Conservation (phyloP, 1,140 invertebrate genomes). For the Diorhabda elongata region DNA sequence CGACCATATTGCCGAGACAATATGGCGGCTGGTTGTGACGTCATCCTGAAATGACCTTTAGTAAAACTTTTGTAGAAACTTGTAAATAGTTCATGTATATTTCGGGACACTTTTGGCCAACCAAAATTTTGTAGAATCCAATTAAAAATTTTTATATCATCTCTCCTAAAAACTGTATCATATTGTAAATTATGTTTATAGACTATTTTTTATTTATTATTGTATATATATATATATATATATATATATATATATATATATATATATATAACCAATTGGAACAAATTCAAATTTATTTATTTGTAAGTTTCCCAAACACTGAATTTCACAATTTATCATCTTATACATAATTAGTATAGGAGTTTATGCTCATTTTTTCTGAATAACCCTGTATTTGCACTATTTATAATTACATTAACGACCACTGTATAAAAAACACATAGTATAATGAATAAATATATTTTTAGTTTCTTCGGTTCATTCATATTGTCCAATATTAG, state of each 20-base stretch:
- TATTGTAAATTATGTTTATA: slow-evolving; percentile 1
- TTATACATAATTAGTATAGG: background rate
- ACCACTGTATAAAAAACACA: too few species aligned
- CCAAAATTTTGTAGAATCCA: background rate
- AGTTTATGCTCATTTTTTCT: background rate
- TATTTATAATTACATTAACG: background rate
- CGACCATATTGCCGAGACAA: background rate
- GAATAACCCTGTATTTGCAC: background rate
- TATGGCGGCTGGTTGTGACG: background rate
- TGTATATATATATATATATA: background rate
- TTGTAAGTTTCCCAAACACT: background rate
- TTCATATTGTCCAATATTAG: too few species aligned
- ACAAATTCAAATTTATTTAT: background rate
- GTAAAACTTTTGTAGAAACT: slow-evolving; percentile 16
- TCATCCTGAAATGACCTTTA: too few species aligned
- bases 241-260: background rate
- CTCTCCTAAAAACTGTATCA: background rate
- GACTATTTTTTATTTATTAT: background rate
- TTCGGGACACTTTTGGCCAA: slow-evolving; percentile 29
- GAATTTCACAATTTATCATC: background rate
- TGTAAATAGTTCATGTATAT: slow-evolving; percentile 26
- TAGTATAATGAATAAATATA: too few species aligned
- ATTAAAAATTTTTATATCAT: background rate
- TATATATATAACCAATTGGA: background rate
- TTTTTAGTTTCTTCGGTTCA: too few species aligned